Conservation (phyloP, 2,113 vertebrate species). For the Muntiacus muntjak region DNA sequence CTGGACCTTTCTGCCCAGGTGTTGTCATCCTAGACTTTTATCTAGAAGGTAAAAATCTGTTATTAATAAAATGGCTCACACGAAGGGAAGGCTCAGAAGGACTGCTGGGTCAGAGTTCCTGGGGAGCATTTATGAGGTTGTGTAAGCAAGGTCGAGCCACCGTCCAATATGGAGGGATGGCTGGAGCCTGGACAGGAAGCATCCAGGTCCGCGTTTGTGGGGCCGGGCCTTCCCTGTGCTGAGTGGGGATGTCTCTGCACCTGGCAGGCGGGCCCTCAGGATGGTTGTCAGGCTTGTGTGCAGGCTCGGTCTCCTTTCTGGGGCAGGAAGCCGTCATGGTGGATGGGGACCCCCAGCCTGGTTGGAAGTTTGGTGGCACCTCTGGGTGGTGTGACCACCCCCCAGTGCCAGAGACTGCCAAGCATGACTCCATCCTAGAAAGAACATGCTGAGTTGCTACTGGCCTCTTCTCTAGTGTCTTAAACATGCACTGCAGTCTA, state of each 20-base stretch:
- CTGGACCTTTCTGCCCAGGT: neutral
- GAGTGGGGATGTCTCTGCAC: neutral
- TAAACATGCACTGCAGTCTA: neutral
- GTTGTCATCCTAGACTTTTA: neutral
- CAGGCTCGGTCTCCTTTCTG: neutral
- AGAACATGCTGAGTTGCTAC: neutral
- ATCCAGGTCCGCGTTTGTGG: neutral
- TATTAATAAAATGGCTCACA: neutral
- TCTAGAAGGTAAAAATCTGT: neutral
- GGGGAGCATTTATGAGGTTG: neutral
- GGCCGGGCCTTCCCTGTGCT: neutral
- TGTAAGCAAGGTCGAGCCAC: neutral
- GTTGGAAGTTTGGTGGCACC: neutral
- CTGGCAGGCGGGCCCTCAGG: neutral
- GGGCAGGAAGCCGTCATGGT: neutral
- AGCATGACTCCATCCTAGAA: neutral
- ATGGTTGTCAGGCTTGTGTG: neutral
- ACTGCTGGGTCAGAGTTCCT: neutral
- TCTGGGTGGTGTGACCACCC: neutral
- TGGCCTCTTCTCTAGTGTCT: neutral
- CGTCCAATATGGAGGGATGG: neutral
- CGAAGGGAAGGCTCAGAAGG: neutral
- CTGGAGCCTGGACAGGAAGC: neutral
- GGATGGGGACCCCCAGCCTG: neutral
- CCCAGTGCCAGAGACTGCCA: neutral